Evolutionary conservation across 1,140 invertebrate species (phyloP), one percentile per base, ranked within the genome.

Genomic region (Wiebesia pumilae): DNA sequence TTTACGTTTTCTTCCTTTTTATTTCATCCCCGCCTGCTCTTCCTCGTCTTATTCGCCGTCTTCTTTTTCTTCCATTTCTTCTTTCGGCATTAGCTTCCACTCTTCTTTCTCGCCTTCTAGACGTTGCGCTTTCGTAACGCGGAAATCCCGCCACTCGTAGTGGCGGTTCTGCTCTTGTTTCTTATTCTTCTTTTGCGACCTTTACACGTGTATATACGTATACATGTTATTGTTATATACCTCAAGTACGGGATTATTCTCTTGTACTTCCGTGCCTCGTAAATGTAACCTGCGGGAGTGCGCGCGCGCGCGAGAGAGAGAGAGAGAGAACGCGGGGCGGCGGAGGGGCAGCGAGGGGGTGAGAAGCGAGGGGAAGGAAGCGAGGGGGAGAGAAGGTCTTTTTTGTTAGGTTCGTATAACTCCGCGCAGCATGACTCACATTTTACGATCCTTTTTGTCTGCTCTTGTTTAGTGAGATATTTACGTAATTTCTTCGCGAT

Each of bases 401-500:
- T 79, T 54, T 58, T 58, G 77, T 79, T 79, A 54, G 35, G 21
- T 81, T 19, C 33, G 54, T 54, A 40, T 38, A 43, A 21, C 58
- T 62, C 21, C 4, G 16, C 35, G 79, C 27, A 24, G 33, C 35
- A 51, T 69, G 80, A 82, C 35, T 82, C 80, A 30, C 62, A 2
- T 38, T 82, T 82, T 82, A 82, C 80, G 80, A 82, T 47, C 65
- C 47, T 40, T 43, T 65, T 82, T 82, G 80, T 82, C 80, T 47
- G 62, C 80, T 82, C 62, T 82, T 82, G 58, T 82, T 82, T 82
- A 82, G 65, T 69, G 65, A 67, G 62, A 69, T 82, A 65, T 82
- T 82, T 82, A 82, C 80, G 80, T 82, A 82, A 82, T 82, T 69
- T 82, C 80, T 54, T 58, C 38, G 58, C 51, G 54, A 81, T 81